Evolutionary conservation across 92 coral and sea anemone species (phyloP).

Genomic region (Bergia sp.): DNA sequence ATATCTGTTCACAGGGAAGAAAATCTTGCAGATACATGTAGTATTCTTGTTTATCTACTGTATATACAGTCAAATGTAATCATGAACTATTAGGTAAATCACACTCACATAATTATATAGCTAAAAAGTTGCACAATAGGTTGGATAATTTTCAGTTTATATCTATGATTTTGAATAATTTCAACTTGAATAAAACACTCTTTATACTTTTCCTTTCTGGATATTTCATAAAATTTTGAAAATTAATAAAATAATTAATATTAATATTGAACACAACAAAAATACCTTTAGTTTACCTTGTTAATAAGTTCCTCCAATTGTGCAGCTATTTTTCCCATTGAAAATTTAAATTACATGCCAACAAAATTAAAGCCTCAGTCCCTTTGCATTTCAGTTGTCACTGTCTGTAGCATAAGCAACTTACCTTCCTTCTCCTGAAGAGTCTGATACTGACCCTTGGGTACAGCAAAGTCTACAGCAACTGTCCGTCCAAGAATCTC

Average conservation of each 20-base stretch:
- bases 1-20: neutral
- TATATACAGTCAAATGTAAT: neutral
- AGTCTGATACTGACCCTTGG: constrained; percentile 67
- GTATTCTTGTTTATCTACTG: neutral
- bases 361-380: neutral
- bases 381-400: neutral
- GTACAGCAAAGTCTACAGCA: constrained; percentile 94
- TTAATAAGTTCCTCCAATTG: neutral
- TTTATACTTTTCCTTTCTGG: too few relatives aligned
- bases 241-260: too few relatives aligned
- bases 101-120: neutral
- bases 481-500: constrained; percentile 87
- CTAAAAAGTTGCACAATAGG: neutral
- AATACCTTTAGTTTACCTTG: too few relatives aligned
- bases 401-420: neutral
- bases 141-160: neutral
- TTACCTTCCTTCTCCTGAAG: constrained; percentile 48
- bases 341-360: neutral
- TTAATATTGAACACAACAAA: neutral
- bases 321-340: too few relatives aligned
- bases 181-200: too few relatives aligned
- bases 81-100: too few relatives aligned
- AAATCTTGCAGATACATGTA: neutral
- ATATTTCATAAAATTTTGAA: too few relatives aligned
- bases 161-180: too few relatives aligned